A percentile compares a stretch with the other conserved stretches of the same genome.
These are phyloP conservation scores for Phoronis australis DNA, from an alignment of 2,888 invertebrate genomes.

Conservation along the genomic window DNA sequence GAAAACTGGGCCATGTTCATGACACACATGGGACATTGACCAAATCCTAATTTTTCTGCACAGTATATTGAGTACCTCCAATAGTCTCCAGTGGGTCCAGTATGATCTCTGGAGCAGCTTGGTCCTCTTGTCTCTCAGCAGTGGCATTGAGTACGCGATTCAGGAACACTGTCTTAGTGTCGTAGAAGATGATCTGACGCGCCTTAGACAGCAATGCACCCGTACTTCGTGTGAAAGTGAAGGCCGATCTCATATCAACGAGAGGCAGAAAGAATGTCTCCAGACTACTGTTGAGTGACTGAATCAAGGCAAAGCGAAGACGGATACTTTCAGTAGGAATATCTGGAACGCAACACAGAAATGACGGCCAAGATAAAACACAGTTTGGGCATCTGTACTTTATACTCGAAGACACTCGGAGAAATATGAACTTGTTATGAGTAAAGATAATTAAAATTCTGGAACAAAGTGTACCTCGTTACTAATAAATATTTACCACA, in stretches of 20 bases:
- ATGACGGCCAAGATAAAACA: no score
- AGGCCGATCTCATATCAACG: constrained; percentile 40
- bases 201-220: constrained; percentile 34
- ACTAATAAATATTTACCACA: no score
- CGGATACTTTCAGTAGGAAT: constrained; percentile 43
- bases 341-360: no score
- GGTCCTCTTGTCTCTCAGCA: constrained; percentile 45
- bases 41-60: no score
- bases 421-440: no score
- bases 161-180: constrained; percentile 42
- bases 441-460: no score
- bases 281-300: constrained; percentile 42
- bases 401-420: no score
- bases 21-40: no score
- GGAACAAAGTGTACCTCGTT: no score
- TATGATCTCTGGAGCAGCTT: constrained; percentile 49
- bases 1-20: no score
- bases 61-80: no score
- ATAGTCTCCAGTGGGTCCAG: constrained; percentile 49
- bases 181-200: constrained; percentile 41
- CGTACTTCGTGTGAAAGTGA: constrained; percentile 36
- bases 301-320: constrained; percentile 43
- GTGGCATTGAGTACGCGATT: constrained; percentile 47
- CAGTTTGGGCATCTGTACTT: no score
- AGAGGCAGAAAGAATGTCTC: constrained; percentile 47